A percentile compares a stretch with the other conserved stretches of the same genome.
These are phyloP conservation scores for Drosophila littoralis DNA, from an alignment of 1,140 invertebrate genomes.

Conservation along the genomic window DNA sequence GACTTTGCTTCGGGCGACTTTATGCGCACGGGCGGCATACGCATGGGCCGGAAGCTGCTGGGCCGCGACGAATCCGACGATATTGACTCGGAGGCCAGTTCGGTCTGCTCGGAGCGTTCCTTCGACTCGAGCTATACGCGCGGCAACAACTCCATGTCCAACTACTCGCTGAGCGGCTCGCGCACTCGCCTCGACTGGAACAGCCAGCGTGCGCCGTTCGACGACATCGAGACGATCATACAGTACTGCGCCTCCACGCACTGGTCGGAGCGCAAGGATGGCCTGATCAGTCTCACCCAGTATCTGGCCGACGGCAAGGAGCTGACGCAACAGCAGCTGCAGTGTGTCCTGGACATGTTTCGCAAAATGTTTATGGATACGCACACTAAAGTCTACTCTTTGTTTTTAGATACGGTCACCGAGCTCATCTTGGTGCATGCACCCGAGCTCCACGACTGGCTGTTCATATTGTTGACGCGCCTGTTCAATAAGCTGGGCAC, in stretches of 20 bases:
- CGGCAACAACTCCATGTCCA: constrained; percentile 78
- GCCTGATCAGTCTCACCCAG: constrained; percentile 90
- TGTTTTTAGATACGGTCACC: constrained; percentile 96
- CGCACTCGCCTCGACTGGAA: constrained; percentile 89
- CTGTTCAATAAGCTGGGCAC: constrained; percentile 94
- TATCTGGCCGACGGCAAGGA: constrained; percentile 83
- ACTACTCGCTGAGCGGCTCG: constrained; percentile 91
- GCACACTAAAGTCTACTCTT: constrained; percentile 97
- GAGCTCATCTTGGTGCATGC: constrained; percentile 95
- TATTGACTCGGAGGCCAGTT: constrained; percentile 97
- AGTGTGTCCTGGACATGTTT: constrained; percentile 90
- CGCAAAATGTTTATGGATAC: constrained; percentile 98
- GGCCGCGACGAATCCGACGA: constrained; percentile 91
- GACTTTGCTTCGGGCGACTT: constrained; percentile 66
- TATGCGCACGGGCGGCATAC: constrained; percentile 66
- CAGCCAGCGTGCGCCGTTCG: constrained; percentile 84
- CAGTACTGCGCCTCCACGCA: constrained; percentile 93
- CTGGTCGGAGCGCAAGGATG: constrained; percentile 97
- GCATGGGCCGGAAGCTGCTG: constrained; percentile 75
- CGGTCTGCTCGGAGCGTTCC: constrained; percentile 96
- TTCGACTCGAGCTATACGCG: constrained; percentile 89
- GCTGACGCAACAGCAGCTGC: constrained; percentile 76
- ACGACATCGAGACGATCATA: constrained; percentile 96
- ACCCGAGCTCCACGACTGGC: constrained; percentile 94
- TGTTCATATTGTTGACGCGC: constrained; percentile 92